phyloP scores from a whole-genome alignment of 2,797 vertebrate species.

The Rhinatrema bivittatum region DNA sequence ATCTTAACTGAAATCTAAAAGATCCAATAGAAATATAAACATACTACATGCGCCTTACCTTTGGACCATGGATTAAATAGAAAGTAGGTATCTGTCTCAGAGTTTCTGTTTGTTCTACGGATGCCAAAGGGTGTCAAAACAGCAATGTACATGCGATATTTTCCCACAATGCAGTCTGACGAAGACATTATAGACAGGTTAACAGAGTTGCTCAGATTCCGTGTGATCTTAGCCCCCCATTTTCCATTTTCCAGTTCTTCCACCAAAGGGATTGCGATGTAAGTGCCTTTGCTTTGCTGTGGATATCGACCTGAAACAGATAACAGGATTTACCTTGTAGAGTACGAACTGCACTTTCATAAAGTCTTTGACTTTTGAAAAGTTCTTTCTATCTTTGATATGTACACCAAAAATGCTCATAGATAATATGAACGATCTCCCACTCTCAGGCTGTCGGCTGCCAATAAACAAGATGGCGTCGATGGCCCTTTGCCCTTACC shows the following conservation, averaged over 20 bases:
- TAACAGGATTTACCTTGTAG: background rate
- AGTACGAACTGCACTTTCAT: no score
- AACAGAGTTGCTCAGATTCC: conserved; percentile 45
- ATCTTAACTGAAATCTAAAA: no score
- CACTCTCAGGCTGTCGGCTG: no score
- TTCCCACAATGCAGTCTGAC: conserved; percentile 76
- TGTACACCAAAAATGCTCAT: no score
- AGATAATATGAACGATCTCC: no score
- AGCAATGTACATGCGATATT: conserved; percentile 80
- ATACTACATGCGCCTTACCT: conserved; percentile 54
- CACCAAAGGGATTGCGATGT: conserved; percentile 68
- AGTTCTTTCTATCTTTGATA: no score
- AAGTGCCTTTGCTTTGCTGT: conserved; percentile 84
- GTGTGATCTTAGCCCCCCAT: conserved; percentile 70
- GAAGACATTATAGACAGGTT: conserved; percentile 71
- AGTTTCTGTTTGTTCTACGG: conserved; percentile 67
- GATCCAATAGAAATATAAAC: no score
- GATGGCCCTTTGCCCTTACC: no score
- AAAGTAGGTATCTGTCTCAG: conserved; percentile 66
- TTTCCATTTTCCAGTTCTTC: conserved; percentile 47
- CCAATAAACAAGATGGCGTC: no score
- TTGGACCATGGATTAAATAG: conserved; percentile 89
- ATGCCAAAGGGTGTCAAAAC: conserved; percentile 77
- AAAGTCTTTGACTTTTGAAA: no score
- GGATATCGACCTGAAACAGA: conserved; percentile 72